phyloP scores from a whole-genome alignment of 2,797 vertebrate genomes.

The Cetoscarus ocellatus region DNA sequence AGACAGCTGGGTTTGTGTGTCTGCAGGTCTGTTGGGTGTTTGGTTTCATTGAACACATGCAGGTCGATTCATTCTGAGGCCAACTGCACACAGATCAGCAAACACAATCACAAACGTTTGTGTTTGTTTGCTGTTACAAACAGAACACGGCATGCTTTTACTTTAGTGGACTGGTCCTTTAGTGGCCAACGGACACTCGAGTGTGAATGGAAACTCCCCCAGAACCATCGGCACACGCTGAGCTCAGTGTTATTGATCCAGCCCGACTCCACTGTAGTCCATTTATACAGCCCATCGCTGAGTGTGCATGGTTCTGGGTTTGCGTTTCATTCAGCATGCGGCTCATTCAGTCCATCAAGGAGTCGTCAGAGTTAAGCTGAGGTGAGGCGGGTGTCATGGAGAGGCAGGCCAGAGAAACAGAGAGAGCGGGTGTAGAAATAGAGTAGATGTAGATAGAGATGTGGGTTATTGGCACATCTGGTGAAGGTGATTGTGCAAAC shows the following conservation, averaged over 20 bases:
- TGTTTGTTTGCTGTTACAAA: constrained; percentile 7
- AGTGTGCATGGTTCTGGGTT: constrained; percentile 38
- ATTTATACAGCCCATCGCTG: not conserved
- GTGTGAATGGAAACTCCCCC: constrained; percentile 31
- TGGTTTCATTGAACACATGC: constrained; percentile 42
- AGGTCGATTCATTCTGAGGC: constrained; percentile 7
- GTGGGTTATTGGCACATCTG: constrained; percentile 60
- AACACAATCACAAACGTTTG: constrained; percentile 1
- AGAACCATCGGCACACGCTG: constrained; percentile 40
- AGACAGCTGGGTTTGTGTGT: constrained; percentile 5
- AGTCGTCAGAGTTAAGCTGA: constrained; percentile 53
- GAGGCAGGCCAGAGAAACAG: constrained; percentile 39
- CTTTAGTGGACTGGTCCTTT: not conserved
- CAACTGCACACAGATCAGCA: constrained; percentile 10
- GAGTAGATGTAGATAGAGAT: constrained; percentile 15
- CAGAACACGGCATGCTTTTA: constrained; percentile 40
- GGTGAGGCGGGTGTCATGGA: constrained; percentile 67
- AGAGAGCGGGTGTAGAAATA: not conserved
- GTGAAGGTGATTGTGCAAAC: constrained; percentile 42
- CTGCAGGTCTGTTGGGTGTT: not conserved
- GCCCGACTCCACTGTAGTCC: not conserved
- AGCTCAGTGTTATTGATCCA: not conserved
- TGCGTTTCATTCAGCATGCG: constrained; percentile 55
- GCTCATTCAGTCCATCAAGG: constrained; percentile 37
- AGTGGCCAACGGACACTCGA: constrained; percentile 1